Percentiles rank a stretch among this genome's conserved stretches.
Evolutionary conservation across 2,888 invertebrate species (phyloP).

Genomic region (Apantesis nais): DNA sequence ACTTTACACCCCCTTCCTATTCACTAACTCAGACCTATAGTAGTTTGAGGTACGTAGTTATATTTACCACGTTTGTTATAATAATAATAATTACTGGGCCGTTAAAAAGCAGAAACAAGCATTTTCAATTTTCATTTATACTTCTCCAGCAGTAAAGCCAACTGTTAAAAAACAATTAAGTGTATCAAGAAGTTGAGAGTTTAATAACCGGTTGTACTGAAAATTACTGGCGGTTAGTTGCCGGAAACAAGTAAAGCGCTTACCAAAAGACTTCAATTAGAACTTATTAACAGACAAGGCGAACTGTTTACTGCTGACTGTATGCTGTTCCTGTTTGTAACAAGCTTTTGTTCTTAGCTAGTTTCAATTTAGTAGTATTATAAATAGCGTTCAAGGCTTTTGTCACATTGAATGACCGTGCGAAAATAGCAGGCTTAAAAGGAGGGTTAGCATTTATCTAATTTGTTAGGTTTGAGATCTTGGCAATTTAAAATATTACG

Average conservation of each 20-base stretch:
- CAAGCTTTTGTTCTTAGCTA: not conserved
- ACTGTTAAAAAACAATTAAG: constrained; percentile 1
- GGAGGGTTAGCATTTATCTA: too few relatives aligned
- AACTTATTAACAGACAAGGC: constrained; percentile 1
- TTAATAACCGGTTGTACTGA: not conserved
- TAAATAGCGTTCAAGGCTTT: not conserved
- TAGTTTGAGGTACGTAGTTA: not conserved
- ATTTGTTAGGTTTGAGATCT: too few relatives aligned
- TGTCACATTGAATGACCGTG: not conserved
- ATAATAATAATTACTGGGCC: not conserved
- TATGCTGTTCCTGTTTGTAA: not conserved
- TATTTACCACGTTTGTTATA: not conserved
- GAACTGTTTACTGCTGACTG: not conserved
- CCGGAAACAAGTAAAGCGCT: not conserved
- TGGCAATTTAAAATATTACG: too few relatives aligned
- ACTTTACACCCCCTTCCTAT: too few relatives aligned
- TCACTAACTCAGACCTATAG: not conserved
- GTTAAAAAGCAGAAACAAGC: not conserved
- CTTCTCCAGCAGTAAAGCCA: not conserved
- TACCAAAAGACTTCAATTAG: not conserved
- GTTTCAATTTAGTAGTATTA: not conserved
- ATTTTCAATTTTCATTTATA: not conserved
- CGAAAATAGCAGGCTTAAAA: not conserved
- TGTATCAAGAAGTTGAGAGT: constrained; percentile 6
- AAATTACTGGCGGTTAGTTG: not conserved